A percentile compares a stretch with the other conserved stretches of the same genome.
Conservation (phyloP, 2,888 invertebrate species). For the Campoletis raptor region DNA sequence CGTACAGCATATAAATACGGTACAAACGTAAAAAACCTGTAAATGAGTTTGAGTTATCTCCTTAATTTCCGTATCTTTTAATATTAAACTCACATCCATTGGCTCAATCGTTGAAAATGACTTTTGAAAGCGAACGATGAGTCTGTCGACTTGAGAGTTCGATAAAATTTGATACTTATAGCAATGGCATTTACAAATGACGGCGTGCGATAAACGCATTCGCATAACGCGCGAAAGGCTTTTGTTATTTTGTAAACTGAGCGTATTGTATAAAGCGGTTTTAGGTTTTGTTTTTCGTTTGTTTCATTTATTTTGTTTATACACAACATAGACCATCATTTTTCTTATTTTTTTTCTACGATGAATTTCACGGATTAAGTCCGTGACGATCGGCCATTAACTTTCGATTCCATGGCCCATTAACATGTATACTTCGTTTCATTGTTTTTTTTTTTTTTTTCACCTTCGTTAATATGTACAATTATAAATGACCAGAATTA, state of each 20-base stretch:
- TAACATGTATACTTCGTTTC: constrained; percentile 48
- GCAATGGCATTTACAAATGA: constrained; percentile 64
- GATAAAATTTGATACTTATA: constrained; percentile 6
- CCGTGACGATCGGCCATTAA: constrained; percentile 32
- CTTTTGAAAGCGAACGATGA: constrained; percentile 13
- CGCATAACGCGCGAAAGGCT: constrained; percentile 42
- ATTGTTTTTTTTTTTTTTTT: constrained; percentile 43
- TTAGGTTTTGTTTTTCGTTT: constrained; percentile 44
- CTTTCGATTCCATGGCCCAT: constrained; percentile 35
- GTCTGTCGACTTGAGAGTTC: constrained; percentile 9
- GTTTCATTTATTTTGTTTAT: constrained; percentile 47
- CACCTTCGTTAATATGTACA: constrained; percentile 73
- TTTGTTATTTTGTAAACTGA: constrained; percentile 42
- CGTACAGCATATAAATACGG: constrained; percentile 81
- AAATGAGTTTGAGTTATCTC: constrained; percentile 71
- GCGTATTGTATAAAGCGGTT: constrained; percentile 58
- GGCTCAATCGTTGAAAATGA: constrained; percentile 59
- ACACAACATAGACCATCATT: constrained; percentile 52
- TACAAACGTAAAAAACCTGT: constrained; percentile 83
- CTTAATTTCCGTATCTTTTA: constrained; percentile 1
- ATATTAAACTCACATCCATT: constrained; percentile 71
- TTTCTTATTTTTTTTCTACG: constrained; percentile 46
- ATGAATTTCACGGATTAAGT: constrained; percentile 50
- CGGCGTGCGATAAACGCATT: constrained; percentile 56
- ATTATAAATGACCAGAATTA: constrained; percentile 82